Evolutionary conservation across 1,140 invertebrate species (phyloP).

Genomic region (Tribolium castaneum): DNA sequence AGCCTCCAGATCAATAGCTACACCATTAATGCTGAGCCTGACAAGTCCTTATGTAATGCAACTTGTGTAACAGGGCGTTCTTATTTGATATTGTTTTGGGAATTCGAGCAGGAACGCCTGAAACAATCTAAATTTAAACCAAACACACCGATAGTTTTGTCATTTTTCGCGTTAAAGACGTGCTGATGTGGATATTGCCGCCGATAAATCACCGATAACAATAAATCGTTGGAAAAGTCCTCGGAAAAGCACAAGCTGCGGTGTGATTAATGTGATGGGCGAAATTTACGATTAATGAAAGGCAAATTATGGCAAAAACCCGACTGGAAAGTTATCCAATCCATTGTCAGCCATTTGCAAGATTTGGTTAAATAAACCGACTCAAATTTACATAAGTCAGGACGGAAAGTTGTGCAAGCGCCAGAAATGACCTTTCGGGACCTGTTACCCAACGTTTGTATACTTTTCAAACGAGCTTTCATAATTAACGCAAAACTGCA

Average conservation of each 20-base stretch:
- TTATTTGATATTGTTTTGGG: background rate
- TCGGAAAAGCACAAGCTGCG: background rate
- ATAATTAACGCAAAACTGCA: background rate
- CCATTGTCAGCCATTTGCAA: background rate
- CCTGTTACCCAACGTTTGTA: background rate
- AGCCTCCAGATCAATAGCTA: constrained; percentile 21
- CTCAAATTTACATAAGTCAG: background rate
- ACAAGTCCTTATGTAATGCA: constrained; percentile 8
- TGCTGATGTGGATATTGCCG: background rate
- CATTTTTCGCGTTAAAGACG: constrained; percentile 1
- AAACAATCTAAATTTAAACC: too few relatives aligned
- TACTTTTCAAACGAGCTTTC: background rate
- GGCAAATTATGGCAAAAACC: constrained; percentile 4
- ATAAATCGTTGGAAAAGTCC: background rate
- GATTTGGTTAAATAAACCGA: background rate
- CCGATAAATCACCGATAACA: constrained; percentile 13
- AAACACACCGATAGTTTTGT: too few relatives aligned
- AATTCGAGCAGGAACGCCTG: background rate
- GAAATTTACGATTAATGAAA: constrained; percentile 20
- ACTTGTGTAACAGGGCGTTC: background rate
- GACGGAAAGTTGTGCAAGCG: background rate
- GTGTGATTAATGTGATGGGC: background rate
- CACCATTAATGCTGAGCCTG: constrained; percentile 1
- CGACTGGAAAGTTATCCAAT: constrained; percentile 2
- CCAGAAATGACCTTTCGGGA: background rate